Conservation (phyloP, 1,140 invertebrate species). For the Brachionus paranguensis region DNA sequence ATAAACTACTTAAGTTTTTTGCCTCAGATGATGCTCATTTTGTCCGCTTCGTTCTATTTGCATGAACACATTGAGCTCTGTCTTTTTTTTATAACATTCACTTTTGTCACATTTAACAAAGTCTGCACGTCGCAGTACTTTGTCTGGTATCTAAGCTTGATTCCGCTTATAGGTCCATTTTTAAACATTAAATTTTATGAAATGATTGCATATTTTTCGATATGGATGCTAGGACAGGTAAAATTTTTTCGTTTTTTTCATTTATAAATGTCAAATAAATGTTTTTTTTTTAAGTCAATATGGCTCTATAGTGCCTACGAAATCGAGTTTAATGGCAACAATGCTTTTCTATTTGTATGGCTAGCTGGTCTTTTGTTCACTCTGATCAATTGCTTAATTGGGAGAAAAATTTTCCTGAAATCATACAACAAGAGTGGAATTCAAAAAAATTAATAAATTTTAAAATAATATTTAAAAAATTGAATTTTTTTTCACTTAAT, state of each 20-base stretch:
- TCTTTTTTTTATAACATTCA: constrained; percentile 74
- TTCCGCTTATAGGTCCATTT: constrained; percentile 9
- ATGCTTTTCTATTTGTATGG: constrained; percentile 7
- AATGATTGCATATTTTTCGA: not conserved
- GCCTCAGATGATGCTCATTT: constrained; percentile 64
- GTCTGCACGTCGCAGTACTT: constrained; percentile 68
- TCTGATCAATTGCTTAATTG: not conserved
- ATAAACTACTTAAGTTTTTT: constrained; percentile 67
- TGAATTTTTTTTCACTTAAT: not conserved
- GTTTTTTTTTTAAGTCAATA: not conserved
- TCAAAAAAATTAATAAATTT: not conserved
- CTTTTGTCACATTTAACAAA: constrained; percentile 88
- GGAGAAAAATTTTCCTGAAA: not conserved
- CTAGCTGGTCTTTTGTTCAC: constrained; percentile 16
- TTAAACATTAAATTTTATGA: not conserved
- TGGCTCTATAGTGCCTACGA: constrained; percentile 30
- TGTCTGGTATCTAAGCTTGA: constrained; percentile 30
- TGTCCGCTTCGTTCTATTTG: constrained; percentile 48
- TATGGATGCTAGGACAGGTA: constrained; percentile 24
- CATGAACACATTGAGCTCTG: constrained; percentile 69
- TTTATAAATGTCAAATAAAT: not conserved
- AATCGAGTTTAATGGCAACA: not conserved
- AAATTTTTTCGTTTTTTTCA: not conserved
- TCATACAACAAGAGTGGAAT: not conserved
- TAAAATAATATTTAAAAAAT: not conserved